Base-by-base conservation (phyloP, 2,113 vertebrate genomes). In the Indicator indicator region DNA sequence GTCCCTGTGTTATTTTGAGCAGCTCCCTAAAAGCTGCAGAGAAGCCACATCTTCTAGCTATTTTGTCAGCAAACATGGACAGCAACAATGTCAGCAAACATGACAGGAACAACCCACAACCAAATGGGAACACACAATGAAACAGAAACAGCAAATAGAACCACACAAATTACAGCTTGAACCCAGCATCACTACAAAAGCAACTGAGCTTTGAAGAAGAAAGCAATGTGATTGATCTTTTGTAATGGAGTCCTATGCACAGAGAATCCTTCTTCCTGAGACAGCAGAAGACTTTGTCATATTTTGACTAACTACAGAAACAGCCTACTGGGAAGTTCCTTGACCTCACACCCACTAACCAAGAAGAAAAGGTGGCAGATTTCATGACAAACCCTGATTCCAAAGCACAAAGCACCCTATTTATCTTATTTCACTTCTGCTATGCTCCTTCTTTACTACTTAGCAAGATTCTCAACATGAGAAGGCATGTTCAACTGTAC, bases 171-270 rank as follows among this genome's bases (percentile, higher is more conserved):
- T 55, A 79, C 82, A 96, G 68, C 36, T 20, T 76, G 54, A 85
- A 93, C 89, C 68, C 11, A 91, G 26, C 32, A 67, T 6, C 32
- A 40, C 78, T 71, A 83, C 84, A 91, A 91, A 77, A 76, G 50
- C 89, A 38, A 82, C 8, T 3, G 46, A 82, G 59, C 83, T 83
- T 79, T 79, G 79, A 87, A 94, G 69, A 64, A 52, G 58, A 28
- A 76, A 86, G 64, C 24, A 65, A 28, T 2, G 27, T 38, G 64
- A 73, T 0, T 83, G 67, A 77, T 93, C 68, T 67, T 70, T 63
- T 59, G 26, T 60, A 55, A 81, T 27, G 42, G 58, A 84, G 38
- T n/a, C 70, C 52, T 36, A 9, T 18, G 23, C 27, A 72, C 16
- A 62, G 42, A 26, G 60, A 83, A 88, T 9, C 18, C 28, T 48